Base-by-base conservation (phyloP, 2,797 vertebrate species). In the Protonibea diacanthus region DNA sequence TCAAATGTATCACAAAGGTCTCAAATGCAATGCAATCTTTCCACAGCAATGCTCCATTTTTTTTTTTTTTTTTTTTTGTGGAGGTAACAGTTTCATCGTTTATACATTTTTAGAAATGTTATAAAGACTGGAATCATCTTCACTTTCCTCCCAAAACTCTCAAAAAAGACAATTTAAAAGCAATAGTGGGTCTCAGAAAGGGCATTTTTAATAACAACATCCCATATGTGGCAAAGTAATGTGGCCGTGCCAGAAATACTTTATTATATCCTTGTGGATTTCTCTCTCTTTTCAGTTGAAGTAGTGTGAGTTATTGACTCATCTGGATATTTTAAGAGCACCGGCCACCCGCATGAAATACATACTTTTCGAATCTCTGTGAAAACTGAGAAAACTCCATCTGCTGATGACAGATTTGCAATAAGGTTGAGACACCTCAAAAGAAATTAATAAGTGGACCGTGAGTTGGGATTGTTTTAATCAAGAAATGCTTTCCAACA, bases 301-400 rank as follows among this genome's bases (percentile, higher is more conserved):
- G 55, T 70, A 78, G 71, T 78, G 73, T 78, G 73, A 87, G 64
- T 86, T 88, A 86, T 82, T 83, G 77, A 87, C 75, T 80, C 23
- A 58, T 88, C 83, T 89, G 90, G 77, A 82, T 60, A 75, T 89
- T 73, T 61, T 76, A 64, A 55, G 63, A 79, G 71, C 78, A 52
- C 10, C 2, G 7, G 74, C 40, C 82, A 74, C 51, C 74, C 8
- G 2, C 33, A 38, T 38, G 33, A 38, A 9, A 38, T 38, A 45
- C 18, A 18, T 3, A 61, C 17, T 3, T 17, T 13, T 47, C 33
- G 2, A 38, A 38, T 38, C 27, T 40, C 14, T 38, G 3, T 25
- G 12, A 42, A 57, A 57, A 57, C 15, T 23, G 51, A 63, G 13
- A 4, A n/a, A 60, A 51, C 10, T 38, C 15, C 8, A n/a, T 44